Evolutionary conservation across 2,113 vertebrate genomes (phyloP).

Genomic region (Zosterops lateralis): DNA sequence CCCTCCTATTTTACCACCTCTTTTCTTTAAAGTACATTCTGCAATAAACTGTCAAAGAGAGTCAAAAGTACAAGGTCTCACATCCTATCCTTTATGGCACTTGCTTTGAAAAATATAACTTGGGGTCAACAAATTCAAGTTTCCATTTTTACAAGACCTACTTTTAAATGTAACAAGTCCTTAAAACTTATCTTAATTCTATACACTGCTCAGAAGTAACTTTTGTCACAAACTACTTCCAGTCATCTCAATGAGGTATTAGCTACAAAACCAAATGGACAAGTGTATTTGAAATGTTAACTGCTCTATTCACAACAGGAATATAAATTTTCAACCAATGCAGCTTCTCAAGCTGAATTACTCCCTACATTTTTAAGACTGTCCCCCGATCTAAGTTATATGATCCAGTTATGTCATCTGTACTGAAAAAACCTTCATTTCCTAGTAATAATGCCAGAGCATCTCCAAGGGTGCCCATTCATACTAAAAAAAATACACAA

Average conservation of each 20-base stretch:
- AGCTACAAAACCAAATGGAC: not conserved
- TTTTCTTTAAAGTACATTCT: not conserved
- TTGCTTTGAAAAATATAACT: not conserved
- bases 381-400: not conserved
- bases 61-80: fast-evolving
- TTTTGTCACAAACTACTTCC: not conserved
- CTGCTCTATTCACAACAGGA: not conserved
- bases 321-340: not conserved
- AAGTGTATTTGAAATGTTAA: not conserved
- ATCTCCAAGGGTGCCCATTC: not conserved
- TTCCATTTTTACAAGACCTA: not conserved
- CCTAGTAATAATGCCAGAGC: not conserved
- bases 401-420: not conserved
- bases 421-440: not conserved
- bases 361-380: not conserved
- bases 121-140: not conserved
- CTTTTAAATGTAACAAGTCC: not conserved
- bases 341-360: not conserved
- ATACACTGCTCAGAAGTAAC: not conserved
- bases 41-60: not conserved
- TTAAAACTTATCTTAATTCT: not conserved
- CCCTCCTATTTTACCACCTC: not conserved
- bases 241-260: not conserved
- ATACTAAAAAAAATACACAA: not conserved
- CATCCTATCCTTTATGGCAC: not conserved